A percentile compares a stretch with the other conserved stretches of the same genome.
These are phyloP conservation scores for Craseonycteris thonglongyai DNA, from an alignment of 2,113 vertebrate species.

Conservation along the genomic window DNA sequence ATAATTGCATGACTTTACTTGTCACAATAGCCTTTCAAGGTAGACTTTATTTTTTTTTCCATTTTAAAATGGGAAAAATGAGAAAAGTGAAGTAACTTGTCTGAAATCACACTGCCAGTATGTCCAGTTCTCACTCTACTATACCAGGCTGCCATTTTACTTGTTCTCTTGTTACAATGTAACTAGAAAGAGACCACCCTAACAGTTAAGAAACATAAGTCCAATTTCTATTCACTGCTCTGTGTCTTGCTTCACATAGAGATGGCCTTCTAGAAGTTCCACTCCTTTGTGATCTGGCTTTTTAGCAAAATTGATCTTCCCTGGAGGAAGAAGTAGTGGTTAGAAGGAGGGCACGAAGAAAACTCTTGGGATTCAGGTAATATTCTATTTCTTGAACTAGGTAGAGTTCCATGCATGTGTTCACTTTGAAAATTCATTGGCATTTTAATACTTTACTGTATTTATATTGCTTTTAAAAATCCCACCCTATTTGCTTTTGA, in stretches of 20 bases:
- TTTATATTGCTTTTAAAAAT: background rate
- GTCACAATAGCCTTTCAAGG: background rate
- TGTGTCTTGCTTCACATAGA: background rate
- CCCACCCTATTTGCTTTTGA: background rate
- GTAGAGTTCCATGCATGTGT: background rate
- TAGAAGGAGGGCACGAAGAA: background rate
- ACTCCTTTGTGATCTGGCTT: background rate
- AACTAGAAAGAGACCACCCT: background rate
- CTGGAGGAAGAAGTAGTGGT: background rate
- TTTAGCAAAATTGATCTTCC: background rate
- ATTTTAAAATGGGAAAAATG: background rate
- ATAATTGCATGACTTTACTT: background rate
- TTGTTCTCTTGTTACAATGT: background rate
- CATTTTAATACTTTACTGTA: background rate
- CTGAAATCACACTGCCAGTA: background rate
- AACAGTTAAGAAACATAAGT: background rate
- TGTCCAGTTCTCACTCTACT: background rate
- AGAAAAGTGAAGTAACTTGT: background rate
- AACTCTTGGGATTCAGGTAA: background rate
- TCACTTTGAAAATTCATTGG: conserved; percentile 3
- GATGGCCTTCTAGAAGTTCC: background rate
- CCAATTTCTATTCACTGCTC: background rate
- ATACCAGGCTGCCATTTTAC: background rate
- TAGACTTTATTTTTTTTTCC: background rate
- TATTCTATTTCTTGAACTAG: background rate